A percentile compares a stretch with the other conserved stretches of the same genome.
Evolutionary conservation across 2,797 vertebrate species (phyloP).

Genomic region (Rousettus madagascariensis): DNA sequence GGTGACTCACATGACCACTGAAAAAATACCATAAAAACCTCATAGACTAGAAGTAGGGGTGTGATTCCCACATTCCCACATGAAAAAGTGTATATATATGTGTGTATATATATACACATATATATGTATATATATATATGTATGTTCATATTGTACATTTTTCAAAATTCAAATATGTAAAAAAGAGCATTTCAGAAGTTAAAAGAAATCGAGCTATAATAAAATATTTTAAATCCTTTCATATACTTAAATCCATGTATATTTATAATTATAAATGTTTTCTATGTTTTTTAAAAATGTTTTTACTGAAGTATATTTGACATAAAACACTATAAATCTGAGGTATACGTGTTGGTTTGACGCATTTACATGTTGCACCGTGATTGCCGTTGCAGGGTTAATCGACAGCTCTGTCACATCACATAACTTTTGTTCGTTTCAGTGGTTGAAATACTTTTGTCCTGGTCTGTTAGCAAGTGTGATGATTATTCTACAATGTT

Average conservation of each 20-base stretch:
- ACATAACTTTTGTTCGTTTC: neutral
- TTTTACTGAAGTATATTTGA: neutral
- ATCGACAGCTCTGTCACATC: neutral
- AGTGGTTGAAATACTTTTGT: neutral
- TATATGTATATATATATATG: neutral
- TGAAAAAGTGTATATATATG: neutral
- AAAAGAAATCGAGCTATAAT: neutral
- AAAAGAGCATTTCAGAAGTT: neutral
- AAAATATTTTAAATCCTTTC: neutral
- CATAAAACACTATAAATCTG: neutral
- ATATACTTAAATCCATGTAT: neutral
- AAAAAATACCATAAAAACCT: conserved; percentile 10
- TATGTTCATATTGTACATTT: neutral
- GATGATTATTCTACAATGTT: neutral
- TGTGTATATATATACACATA: neutral
- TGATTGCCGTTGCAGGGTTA: neutral
- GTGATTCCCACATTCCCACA: neutral
- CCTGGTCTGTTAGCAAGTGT: neutral
- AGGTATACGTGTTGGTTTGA: neutral
- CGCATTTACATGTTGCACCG: neutral
- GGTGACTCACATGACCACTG: neutral
- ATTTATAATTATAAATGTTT: neutral
- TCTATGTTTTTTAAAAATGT: neutral
- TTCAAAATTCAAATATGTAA: neutral
- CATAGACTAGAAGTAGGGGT: neutral